These are phyloP conservation scores for Emydocephalus ijimae DNA, from an alignment of 2,113 vertebrate genomes.

Conservation along the genomic window DNA sequence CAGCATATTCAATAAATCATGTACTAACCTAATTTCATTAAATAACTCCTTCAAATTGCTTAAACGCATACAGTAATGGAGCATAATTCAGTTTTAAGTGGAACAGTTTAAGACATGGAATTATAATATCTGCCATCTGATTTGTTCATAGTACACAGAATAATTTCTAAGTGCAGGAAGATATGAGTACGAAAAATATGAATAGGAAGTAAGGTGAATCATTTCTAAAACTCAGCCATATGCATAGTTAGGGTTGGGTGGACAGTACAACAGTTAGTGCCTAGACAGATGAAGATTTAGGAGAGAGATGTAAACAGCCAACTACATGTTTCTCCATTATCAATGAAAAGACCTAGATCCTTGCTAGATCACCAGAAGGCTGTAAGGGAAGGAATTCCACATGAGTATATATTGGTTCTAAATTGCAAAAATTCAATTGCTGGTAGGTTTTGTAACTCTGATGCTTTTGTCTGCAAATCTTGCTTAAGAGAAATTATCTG, in stretches of 20 bases:
- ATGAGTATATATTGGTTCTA: background rate
- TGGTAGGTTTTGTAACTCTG: background rate
- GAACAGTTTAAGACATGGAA: background rate
- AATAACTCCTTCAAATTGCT: background rate
- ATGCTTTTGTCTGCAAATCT: background rate
- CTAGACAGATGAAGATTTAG: background rate
- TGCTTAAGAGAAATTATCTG: background rate
- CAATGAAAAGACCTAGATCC: background rate
- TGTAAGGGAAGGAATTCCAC: background rate
- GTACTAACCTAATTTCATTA: background rate
- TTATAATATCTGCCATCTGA: background rate
- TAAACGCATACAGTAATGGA: background rate
- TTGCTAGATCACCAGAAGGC: background rate
- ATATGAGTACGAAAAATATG: background rate
- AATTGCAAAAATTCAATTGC: background rate
- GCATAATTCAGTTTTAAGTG: background rate
- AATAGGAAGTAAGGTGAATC: background rate
- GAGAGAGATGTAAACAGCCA: background rate
- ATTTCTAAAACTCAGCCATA: background rate
- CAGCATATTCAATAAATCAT: background rate
- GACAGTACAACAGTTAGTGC: background rate
- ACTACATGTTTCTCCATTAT: background rate
- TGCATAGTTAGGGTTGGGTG: background rate
- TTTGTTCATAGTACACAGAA: background rate
- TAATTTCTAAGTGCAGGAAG: background rate